Conservation (phyloP, 1,140 invertebrate genomes). For the Megalopta genalis region DNA sequence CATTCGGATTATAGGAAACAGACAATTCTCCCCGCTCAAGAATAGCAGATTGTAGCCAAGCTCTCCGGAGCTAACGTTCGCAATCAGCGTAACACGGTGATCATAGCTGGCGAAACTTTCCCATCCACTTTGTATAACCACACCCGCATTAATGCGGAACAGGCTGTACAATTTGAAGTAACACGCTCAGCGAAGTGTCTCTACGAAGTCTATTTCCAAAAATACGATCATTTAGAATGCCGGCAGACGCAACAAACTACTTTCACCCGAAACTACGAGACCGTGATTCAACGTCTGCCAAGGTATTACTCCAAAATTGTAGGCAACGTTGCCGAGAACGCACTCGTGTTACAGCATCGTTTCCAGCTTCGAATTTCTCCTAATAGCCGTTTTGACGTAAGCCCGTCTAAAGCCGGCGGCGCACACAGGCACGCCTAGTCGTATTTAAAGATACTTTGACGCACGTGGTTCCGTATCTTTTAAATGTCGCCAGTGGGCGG, state of each 20-base stretch:
- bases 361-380: neutral
- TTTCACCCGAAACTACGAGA: neutral
- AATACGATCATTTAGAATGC: neutral
- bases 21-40: too few species aligned
- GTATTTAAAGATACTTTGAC: conserved; percentile 48
- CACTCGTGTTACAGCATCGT: neutral
- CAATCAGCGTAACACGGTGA: too few species aligned
- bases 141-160: neutral
- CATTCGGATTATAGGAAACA: too few species aligned
- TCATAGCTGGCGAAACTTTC: neutral
- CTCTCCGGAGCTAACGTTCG: too few species aligned
- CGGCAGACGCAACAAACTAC: neutral
- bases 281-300: neutral
- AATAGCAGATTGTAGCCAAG: too few species aligned
- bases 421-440: neutral
- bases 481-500: conserved; percentile 36
- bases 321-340: neutral
- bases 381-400: conserved; percentile 19
- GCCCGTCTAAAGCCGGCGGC: neutral
- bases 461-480: conserved; percentile 32
- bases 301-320: neutral
- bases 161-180: neutral
- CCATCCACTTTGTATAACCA: neutral
- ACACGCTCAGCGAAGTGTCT: neutral
- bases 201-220: neutral